Conservation (phyloP, 2,888 invertebrate genomes). For the Agrochola litura region DNA sequence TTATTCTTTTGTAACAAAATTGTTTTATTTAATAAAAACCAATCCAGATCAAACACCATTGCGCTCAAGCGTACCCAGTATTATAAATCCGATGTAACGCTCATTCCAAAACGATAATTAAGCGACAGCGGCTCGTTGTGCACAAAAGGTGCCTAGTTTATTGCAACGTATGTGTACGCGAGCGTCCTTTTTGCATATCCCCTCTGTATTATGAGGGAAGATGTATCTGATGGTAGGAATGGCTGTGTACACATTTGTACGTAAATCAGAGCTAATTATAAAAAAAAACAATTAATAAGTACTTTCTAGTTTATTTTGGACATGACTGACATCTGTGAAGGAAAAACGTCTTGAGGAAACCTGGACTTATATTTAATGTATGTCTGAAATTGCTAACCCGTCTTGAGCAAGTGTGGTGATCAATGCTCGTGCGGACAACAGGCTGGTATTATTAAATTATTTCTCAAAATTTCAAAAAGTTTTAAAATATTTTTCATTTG, state of each 20-base stretch:
- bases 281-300: not conserved
- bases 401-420: not conserved
- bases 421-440: no score
- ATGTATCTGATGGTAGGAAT: conserved; percentile 40
- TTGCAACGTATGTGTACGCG: conserved; percentile 66
- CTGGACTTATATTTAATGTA: not conserved
- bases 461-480: no score
- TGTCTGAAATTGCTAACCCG: not conserved
- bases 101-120: conserved; percentile 80
- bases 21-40: not conserved
- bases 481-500: not conserved
- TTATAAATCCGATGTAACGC: conserved; percentile 72
- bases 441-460: no score
- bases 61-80: conserved; percentile 60
- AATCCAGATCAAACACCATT: conserved; percentile 11
- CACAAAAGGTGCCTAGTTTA: conserved; percentile 81
- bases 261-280: conserved; percentile 30
- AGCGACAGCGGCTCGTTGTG: conserved; percentile 75
- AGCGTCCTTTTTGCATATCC: conserved; percentile 66
- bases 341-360: not conserved
- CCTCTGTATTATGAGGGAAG: conserved; percentile 37
- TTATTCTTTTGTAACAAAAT: not conserved
- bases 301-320: no score
- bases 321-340: not conserved
- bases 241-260: conserved; percentile 18